A percentile compares a stretch with the other conserved stretches of the same genome.
Conservation (phyloP, 2,888 invertebrate genomes). For the Sesia bembeciformis region DNA sequence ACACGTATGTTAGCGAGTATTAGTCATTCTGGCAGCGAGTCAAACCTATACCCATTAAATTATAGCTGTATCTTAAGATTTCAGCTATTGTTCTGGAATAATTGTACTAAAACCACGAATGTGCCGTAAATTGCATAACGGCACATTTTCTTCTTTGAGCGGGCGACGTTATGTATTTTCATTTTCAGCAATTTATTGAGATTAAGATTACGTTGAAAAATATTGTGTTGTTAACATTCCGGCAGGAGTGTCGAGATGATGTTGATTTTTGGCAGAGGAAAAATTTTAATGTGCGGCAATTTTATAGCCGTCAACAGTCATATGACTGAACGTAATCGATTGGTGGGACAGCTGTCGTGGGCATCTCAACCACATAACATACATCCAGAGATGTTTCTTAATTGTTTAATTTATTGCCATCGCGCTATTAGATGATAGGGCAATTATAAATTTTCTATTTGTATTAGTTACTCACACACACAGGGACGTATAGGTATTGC, state of each 20-base stretch:
- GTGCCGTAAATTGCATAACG: conserved; percentile 22
- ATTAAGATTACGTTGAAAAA: conserved; percentile 59
- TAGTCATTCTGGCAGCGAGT: conserved; percentile 66
- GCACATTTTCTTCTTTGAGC: conserved; percentile 37
- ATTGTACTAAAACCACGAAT: conserved; percentile 37
- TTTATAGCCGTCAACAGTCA: conserved; percentile 58
- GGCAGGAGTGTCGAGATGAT: conserved; percentile 32
- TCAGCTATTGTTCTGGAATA: conserved; percentile 52
- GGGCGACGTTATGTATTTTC: conserved; percentile 48
- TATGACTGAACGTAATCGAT: conserved; percentile 62
- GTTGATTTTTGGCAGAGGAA: conserved; percentile 64
- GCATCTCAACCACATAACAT: conserved; percentile 35
- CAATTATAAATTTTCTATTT: not conserved
- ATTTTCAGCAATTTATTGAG: conserved; percentile 63
- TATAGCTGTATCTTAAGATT: conserved; percentile 38
- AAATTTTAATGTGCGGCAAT: conserved; percentile 54
- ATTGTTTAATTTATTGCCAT: not conserved
- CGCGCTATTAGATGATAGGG: not conserved
- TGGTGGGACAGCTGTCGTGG: conserved; percentile 57
- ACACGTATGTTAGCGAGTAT: conserved; percentile 35
- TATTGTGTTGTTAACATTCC: conserved; percentile 70
- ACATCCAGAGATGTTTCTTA: conserved; percentile 26
- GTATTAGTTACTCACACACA: no score
- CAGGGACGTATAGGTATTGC: no score
- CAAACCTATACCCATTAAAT: conserved; percentile 57